A percentile compares a stretch with the other conserved stretches of the same genome.
These are phyloP conservation scores for Epinotia ramella DNA, from an alignment of 2,888 invertebrate genomes.

Conservation along the genomic window DNA sequence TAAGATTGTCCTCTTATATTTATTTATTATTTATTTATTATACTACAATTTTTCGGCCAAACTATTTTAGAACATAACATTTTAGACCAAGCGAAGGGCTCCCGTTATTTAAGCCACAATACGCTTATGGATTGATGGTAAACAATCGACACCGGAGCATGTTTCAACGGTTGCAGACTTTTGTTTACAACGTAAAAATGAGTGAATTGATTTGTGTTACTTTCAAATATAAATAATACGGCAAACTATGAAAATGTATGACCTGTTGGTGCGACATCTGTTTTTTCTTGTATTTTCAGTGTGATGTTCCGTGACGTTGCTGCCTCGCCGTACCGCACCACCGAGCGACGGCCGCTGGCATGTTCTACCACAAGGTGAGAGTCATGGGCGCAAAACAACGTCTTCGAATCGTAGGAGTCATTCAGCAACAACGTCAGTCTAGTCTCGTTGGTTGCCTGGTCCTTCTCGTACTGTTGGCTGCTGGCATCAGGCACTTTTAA, in stretches of 20 bases:
- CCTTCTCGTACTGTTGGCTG: not conserved
- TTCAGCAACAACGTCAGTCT: not conserved
- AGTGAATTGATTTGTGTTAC: too few relatives aligned
- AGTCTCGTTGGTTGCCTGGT: not conserved
- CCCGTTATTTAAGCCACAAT: too few relatives aligned
- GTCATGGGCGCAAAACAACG: constrained; percentile 2
- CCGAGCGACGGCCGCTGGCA: not conserved
- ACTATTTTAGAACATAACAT: too few relatives aligned
- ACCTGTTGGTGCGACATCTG: not conserved
- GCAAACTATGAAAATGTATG: not conserved
- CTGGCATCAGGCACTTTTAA: not conserved
- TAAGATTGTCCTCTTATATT: too few relatives aligned
- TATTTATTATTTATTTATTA: accelerated
- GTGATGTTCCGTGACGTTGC: not conserved
- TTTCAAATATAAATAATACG: too few relatives aligned
- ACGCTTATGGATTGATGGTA: too few relatives aligned
- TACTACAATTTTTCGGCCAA: too few relatives aligned
- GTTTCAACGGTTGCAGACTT: too few relatives aligned
- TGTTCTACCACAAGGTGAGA: not conserved
- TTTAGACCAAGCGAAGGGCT: too few relatives aligned
- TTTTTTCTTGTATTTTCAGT: not conserved
- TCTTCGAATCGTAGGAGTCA: not conserved
- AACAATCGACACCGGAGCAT: too few relatives aligned
- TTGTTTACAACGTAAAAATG: too few relatives aligned
- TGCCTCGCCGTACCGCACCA: not conserved